Evolutionary conservation across 2,888 invertebrate species (phyloP), one percentile per base, ranked within the genome.

Genomic region (Eucera pruinosa): DNA sequence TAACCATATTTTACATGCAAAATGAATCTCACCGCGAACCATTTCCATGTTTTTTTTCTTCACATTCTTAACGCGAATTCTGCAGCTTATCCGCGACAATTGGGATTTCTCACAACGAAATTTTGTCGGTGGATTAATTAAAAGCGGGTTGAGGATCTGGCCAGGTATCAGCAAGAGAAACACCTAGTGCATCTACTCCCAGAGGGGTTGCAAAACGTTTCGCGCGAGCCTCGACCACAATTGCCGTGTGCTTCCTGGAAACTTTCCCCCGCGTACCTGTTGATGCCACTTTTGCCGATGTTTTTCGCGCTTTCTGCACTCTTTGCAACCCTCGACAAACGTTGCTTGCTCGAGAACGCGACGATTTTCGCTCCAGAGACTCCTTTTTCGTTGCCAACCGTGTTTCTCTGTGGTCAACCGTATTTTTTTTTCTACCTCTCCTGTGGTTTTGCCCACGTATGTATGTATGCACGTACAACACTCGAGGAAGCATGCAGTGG

Each of bases 211-310:
- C 60, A 47, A 65, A 75, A 65, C 48, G 43, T 66, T 72, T 66
- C 60, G 20, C 50, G 60, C 27, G 64, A 27, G 15, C n/a, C 9
- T 25, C 33, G 48, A 55, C 75, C 75, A 48, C 75, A 73, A 71
- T 71, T 73, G 65, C 54, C 30, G 41, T 11, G 15, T 18, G 65
- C 43, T 54, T 48, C 55, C 50, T 13, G 60, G 55, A 73, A 73
- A 60, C 73, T 66, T 33, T 36, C 43, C 36, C 39, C 2, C 41
- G n/a, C n/a, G 60, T 66, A 76, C 75, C 73, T 76, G 75, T 76
- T 76, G 75, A 73, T 73, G 60, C 75, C 71, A 47, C 64, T 65
- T 72, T 39, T 47, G n/a, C 20, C 47, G 39, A 60, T 65, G 65
- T 72, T 75, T 73, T 72, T 58, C 65, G 41, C 41, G 18, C 43